These are phyloP conservation scores for Scophthalmus maximus DNA, from an alignment of 2,113 vertebrate genomes.

Conservation along the genomic window DNA sequence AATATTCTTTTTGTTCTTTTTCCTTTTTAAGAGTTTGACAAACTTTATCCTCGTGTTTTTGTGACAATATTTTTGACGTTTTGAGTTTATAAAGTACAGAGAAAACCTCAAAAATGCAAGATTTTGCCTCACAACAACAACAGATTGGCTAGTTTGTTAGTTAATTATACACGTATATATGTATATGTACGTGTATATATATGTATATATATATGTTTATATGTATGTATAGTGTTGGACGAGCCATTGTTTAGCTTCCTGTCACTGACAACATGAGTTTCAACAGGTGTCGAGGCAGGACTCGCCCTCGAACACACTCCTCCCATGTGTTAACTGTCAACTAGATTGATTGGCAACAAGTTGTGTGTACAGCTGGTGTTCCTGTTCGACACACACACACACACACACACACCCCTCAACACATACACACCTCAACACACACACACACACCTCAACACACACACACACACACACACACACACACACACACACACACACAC, in stretches of 20 bases:
- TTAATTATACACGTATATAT: too few relatives aligned
- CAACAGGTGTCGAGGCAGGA: conserved; percentile 78
- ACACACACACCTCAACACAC: conserved; percentile 1
- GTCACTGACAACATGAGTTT: conserved; percentile 62
- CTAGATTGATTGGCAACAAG: conserved; percentile 65
- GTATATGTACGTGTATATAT: too few relatives aligned
- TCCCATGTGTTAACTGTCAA: conserved; percentile 61
- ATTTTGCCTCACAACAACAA: accelerated
- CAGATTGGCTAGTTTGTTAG: not conserved
- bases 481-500: conserved; percentile 1
- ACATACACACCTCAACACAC: conserved; percentile 20
- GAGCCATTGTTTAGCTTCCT: conserved; percentile 24
- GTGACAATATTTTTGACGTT: too few relatives aligned
- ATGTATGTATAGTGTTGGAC: not conserved
- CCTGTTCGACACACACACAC: conserved; percentile 25
- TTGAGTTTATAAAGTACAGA: too few relatives aligned
- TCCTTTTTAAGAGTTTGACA: not conserved
- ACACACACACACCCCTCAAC: conserved; percentile 12
- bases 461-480: not conserved
- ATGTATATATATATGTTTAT: too few relatives aligned
- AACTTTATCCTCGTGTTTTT: not conserved
- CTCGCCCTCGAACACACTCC: conserved; percentile 39
- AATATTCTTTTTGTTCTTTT: not conserved
- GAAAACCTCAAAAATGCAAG: too few relatives aligned
- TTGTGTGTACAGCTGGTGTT: conserved; percentile 53